Percentiles rank a stretch among this genome's conserved stretches.
Conservation (phyloP, 2,797 vertebrate genomes). For the Otolemur crassicaudatus region DNA sequence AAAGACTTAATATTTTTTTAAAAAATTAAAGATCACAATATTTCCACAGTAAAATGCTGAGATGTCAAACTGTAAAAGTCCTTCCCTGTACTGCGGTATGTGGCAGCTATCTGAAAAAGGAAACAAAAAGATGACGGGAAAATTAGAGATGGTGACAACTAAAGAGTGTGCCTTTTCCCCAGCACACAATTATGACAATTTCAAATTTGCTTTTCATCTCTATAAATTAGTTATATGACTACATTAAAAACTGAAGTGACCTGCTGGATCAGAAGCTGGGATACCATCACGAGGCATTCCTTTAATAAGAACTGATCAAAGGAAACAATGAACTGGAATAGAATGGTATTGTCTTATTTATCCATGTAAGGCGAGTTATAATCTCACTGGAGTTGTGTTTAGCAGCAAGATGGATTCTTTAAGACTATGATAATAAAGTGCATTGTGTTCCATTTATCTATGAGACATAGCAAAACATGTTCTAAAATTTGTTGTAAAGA, state of each 20-base stretch:
- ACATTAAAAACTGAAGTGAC: slow-evolving; percentile 42
- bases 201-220: slow-evolving; percentile 62
- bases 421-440: not conserved
- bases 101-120: not conserved
- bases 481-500: not conserved
- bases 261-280: slow-evolving; percentile 54
- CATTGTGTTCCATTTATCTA: not conserved
- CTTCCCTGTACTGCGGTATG: not conserved
- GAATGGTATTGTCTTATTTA: not conserved
- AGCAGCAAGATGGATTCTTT: slow-evolving; percentile 19
- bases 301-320: not conserved
- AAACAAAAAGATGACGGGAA: slow-evolving; percentile 28
- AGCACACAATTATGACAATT: slow-evolving; percentile 25
- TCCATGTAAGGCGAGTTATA: not conserved
- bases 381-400: not conserved
- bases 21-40: not conserved
- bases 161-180: not conserved
- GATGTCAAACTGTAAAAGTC: not conserved
- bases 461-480: not conserved
- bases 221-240: slow-evolving; percentile 67
- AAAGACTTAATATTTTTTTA: not conserved
- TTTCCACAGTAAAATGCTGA: slow-evolving; percentile 38
- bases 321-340: slow-evolving; percentile 5
- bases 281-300: not conserved
- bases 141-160: slow-evolving; percentile 37